Evolutionary conservation across 35 echinoderm and acorn worm genomes (phyloP), one percentile per base, ranked within the genome.

Genomic region (Apostichopus californicus): DNA sequence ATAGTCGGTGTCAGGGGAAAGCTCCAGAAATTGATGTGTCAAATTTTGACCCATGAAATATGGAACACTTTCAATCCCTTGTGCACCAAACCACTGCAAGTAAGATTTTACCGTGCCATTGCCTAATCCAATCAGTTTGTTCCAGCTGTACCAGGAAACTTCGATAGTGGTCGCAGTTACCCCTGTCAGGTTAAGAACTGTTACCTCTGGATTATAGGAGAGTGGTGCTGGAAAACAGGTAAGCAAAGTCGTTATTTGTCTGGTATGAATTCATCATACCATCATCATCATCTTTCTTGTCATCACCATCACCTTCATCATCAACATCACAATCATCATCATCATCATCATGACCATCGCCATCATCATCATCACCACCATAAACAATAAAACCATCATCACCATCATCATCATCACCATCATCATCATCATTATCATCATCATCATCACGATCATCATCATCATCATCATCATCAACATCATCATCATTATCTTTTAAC

Each of bases 401-500:
- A 78, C 18, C n/a, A 78, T 77, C 66, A 90, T 77, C 88, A 23
- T 54, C 88, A 14, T 77, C 68, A 78, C 56, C 1, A 54, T 77
- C 72, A 90, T 77, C 72, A 90, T 57, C 34, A 78, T 54, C 52
- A 90, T 77, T 14, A n/a, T n/a, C n/a, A n/a, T n/a, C 55, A 87
- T 61, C 85, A 87, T 64, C 57, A 65, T 87, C 85, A 24, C 68
- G 7, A 22, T 87, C 58, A 66, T 87, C 57, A 87, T 87, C 85
- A 87, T 87, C 57, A 87, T 68, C 55, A 87, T 68, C 11, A 61
- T 63, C 59, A 90, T 78, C 72, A 90, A 57, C 72, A 90, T 78
- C 52, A 78, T n/a, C 13, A 78, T 78, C 52, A 23, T 78, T 3
- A 90, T 78, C 88, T 8, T 61, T 46, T 46, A 46, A 0, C 34